Base-by-base conservation (phyloP, 1,140 invertebrate species). In the Drosophila leontia region DNA sequence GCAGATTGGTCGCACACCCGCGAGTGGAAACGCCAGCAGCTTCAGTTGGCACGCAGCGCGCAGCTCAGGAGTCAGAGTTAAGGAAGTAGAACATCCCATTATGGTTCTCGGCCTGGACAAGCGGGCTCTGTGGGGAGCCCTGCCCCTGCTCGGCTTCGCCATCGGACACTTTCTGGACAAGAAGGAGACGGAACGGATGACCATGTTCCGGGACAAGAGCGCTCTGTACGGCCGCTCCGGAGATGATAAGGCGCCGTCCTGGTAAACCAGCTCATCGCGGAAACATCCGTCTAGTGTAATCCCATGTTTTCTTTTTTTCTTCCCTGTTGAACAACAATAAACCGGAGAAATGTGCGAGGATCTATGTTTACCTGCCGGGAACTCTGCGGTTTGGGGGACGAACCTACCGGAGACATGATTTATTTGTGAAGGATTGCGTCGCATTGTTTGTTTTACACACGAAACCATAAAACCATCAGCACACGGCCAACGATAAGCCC, bases 171-270 rank as follows among this genome's bases (percentile, higher is more conserved):
- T 92, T 70, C 65, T 97, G 19, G 96, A 97, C 85, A 91, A 92
- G 6, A 93, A 94, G 65, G 96, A 97, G 93, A 95, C 95, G 11
- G 92, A 95, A 42, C 94, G 96, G 44, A 95, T 97, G 94, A 94
- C 94, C 1, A 92, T 92, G 37, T 97, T 96, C 91, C 94, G 96
- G 68, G 97, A 97, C 83, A 97, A 96, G 91, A 96, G 96, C 84
- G 94, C 94, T 29, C 92, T 97, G 7, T 97, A 95, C 92, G 96
- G 96, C 15, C 94, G 95, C 64, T 92, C 92, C 51, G 92, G 95
- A 74, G 96, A 95, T 11, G 48, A 77, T 95, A 96, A 79, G 84
- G 93, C 92, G 72, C 96, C 96, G 63, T 95, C 96, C 39, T 97
- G 96, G 96, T 91, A 83, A 83, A 69, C 15, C 47, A 56, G 23